A percentile compares a stretch with the other conserved stretches of the same genome.
Evolutionary conservation across 2,888 invertebrate genomes (phyloP).

Genomic region (Digitonthophagus gazella): DNA sequence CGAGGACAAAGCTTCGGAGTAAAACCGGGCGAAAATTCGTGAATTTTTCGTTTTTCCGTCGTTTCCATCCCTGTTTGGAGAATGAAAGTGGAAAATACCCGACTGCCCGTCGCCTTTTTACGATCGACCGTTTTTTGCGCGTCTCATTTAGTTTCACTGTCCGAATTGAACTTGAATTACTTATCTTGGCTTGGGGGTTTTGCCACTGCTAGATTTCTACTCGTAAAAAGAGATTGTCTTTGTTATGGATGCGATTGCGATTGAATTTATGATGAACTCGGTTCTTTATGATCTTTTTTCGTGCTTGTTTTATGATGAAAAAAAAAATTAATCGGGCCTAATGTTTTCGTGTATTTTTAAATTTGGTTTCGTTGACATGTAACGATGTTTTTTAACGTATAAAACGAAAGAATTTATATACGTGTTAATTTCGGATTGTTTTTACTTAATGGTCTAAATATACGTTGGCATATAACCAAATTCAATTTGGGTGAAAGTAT

Average conservation of each 20-base stretch:
- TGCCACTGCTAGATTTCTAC: not conserved
- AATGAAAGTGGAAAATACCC: not conserved
- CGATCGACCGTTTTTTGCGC: not conserved
- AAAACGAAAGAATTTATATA: not conserved
- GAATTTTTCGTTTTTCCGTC: not conserved
- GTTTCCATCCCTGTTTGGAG: not conserved
- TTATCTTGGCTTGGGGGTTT: not conserved
- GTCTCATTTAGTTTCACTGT: not conserved
- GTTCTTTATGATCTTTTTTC: no score
- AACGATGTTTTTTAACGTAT: not conserved
- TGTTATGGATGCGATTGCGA: no score
- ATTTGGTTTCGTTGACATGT: no score
- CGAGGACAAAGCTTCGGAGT: not conserved
- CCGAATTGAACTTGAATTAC: not conserved
- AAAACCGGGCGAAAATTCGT: no score
- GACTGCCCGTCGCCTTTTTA: not conserved
- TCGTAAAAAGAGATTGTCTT: not conserved
- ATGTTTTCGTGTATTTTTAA: not conserved
- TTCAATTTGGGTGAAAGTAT: not conserved
- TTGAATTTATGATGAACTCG: no score
- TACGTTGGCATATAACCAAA: not conserved
- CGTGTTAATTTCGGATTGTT: not conserved
- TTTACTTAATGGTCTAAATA: not conserved
- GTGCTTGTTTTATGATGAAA: no score
- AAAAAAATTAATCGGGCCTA: no score